phyloP scores from a whole-genome alignment of 2,797 vertebrate genomes.

The Spheniscus humboldti region DNA sequence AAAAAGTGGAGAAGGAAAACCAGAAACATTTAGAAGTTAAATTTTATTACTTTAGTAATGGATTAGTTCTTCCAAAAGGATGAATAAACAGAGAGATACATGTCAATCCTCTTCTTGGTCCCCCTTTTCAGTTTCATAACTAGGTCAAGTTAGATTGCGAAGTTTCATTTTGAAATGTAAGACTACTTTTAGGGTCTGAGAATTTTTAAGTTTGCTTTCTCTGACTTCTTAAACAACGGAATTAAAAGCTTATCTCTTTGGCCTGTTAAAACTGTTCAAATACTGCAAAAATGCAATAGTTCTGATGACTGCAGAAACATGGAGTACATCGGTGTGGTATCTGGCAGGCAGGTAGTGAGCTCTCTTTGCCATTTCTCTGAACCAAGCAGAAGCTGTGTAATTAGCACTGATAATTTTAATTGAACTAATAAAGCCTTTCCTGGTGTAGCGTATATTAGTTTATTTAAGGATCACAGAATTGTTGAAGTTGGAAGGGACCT shows the following conservation, averaged over 20 bases:
- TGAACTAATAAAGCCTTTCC: not conserved
- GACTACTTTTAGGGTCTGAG: not conserved
- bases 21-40: not conserved
- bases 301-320: not conserved
- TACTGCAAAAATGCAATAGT: not conserved
- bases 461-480: not conserved
- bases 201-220: not conserved
- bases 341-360: not conserved
- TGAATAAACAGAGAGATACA: not conserved
- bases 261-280: not conserved
- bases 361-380: not conserved
- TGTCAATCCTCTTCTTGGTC: not conserved
- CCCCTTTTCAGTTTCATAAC: not conserved
- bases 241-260: not conserved
- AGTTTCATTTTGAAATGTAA: not conserved
- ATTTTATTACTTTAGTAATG: not conserved
- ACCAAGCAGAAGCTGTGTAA: not conserved
- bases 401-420: not conserved
- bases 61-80: not conserved
- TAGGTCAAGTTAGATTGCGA: not conserved
- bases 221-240: not conserved
- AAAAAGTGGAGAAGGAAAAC: not conserved
- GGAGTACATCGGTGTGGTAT: not conserved
- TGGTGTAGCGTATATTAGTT: not conserved
- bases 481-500: not conserved